Evolutionary conservation across 2,888 invertebrate genomes (phyloP).

Genomic region (Patella depressa): DNA sequence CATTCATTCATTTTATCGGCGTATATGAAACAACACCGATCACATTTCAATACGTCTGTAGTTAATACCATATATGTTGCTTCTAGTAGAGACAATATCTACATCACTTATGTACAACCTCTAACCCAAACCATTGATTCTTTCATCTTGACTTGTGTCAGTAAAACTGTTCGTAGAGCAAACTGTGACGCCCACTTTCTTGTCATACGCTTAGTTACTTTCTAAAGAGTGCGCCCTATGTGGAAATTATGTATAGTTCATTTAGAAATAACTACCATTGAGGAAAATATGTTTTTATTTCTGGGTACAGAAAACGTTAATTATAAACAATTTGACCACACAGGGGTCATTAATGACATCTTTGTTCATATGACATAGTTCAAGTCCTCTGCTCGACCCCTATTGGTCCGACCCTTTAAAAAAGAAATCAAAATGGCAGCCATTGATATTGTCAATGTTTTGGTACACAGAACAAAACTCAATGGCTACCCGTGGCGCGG

Average conservation of each 20-base stretch:
- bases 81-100: too few species aligned
- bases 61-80: too few species aligned
- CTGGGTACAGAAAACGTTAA: neutral
- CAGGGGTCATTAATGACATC: slow-evolving; percentile 21
- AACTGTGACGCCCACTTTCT: neutral
- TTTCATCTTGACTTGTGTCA: slow-evolving; percentile 3
- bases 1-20: too few species aligned
- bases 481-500: neutral
- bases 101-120: too few species aligned
- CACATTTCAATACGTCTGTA: too few species aligned
- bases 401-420: neutral
- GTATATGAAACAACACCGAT: too few species aligned
- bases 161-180: neutral
- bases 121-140: too few species aligned
- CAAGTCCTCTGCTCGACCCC: slow-evolving; percentile 9
- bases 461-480: neutral
- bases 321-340: slow-evolving; percentile 20
- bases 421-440: slow-evolving; percentile 11
- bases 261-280: slow-evolving; percentile 9
- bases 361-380: slow-evolving; percentile 19
- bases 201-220: neutral
- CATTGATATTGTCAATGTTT: slow-evolving; percentile 2
- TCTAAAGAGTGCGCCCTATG: neutral
- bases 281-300: slow-evolving; percentile 8
- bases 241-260: neutral